Percentiles rank a stretch among this genome's conserved stretches.
Conservation (phyloP, 2,888 invertebrate species). For the Tubulanus polymorphus region DNA sequence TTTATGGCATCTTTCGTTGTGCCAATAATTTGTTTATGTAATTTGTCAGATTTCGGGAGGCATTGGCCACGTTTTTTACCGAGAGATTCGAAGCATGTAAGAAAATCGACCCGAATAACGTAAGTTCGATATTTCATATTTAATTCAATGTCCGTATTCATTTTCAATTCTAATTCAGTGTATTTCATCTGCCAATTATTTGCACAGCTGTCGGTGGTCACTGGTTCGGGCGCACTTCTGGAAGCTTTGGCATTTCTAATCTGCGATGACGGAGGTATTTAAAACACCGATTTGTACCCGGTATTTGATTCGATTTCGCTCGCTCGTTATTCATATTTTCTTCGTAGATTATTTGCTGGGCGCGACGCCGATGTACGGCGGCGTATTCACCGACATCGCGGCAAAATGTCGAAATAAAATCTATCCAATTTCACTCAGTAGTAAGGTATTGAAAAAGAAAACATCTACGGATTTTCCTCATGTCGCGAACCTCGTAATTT, state of each 20-base stretch:
- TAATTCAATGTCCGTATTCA: no score
- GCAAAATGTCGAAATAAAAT: constrained; percentile 24
- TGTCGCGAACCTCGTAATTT: neutral
- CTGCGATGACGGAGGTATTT: constrained; percentile 21
- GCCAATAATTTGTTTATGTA: no score
- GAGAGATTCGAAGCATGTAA: constrained; percentile 9
- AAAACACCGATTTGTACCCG: no score
- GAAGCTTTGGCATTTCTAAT: constrained; percentile 20
- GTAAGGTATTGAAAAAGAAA: constrained; percentile 12
- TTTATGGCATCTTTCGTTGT: no score
- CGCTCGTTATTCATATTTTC: neutral
- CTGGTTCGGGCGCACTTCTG: constrained; percentile 20
- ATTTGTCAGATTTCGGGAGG: constrained; percentile 12
- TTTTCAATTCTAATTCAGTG: neutral
- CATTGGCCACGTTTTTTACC: constrained; percentile 13
- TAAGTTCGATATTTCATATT: constrained; percentile 2
- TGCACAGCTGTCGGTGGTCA: constrained; percentile 5
- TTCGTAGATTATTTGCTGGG: constrained; percentile 35
- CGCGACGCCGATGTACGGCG: constrained; percentile 33
- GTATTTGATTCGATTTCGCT: neutral
- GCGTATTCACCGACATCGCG: constrained; percentile 29
- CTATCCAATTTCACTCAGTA: constrained; percentile 16
- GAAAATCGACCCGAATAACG: constrained; percentile 15
- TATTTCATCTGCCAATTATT: neutral
- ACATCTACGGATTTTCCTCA: neutral